phyloP scores from a whole-genome alignment of 2,797 vertebrate genomes.

The Carduelis carduelis region DNA sequence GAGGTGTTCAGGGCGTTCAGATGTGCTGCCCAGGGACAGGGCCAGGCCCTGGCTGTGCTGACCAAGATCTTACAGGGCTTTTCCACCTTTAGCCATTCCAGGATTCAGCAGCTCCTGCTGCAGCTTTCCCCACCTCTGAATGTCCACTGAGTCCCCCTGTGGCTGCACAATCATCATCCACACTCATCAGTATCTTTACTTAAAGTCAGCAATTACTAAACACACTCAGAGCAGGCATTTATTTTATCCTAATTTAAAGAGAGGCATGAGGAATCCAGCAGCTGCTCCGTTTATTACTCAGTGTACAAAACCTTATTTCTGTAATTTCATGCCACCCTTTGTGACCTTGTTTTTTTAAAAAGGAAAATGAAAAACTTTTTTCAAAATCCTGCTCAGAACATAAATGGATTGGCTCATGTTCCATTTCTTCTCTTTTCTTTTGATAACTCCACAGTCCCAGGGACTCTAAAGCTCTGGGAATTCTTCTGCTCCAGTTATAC shows the following conservation, averaged over 20 bases:
- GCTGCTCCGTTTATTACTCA: background rate
- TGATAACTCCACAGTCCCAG: background rate
- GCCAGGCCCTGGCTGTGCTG: background rate
- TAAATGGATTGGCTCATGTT: background rate
- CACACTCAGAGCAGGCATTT: background rate
- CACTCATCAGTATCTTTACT: background rate
- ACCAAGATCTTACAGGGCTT: background rate
- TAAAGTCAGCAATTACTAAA: background rate
- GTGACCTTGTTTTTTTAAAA: background rate
- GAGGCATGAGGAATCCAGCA: background rate
- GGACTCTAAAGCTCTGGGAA: background rate
- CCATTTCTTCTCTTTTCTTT: background rate
- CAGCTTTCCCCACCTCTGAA: background rate
- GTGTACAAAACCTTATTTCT: background rate
- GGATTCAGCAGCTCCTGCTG: background rate
- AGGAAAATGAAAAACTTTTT: background rate
- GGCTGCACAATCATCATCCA: background rate
- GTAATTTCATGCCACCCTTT: background rate
- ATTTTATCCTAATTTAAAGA: background rate
- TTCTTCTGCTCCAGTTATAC: background rate
- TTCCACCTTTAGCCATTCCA: background rate
- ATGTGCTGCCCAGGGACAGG: too few species aligned
- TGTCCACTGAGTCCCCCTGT: background rate
- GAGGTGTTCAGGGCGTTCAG: rapidly evolving
- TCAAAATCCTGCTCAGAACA: background rate